phyloP scores from a whole-genome alignment of 1,140 invertebrate genomes.

The Reticulitermes speratus region DNA sequence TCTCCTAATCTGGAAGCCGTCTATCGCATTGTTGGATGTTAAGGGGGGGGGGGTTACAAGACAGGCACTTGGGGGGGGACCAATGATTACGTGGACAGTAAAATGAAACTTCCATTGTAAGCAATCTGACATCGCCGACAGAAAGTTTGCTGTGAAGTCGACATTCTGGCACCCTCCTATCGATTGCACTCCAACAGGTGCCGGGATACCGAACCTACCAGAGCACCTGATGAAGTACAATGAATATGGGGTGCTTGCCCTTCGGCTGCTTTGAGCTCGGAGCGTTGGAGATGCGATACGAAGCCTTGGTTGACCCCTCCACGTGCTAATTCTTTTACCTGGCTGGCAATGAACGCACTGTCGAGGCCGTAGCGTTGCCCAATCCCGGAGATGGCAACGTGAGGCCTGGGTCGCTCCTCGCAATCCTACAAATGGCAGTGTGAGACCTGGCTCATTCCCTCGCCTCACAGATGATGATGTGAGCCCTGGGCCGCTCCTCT shows the following conservation, averaged over 20 bases:
- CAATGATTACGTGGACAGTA: too few species aligned
- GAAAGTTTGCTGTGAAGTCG: too few species aligned
- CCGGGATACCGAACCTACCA: constrained; percentile 81
- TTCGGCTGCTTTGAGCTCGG: not conserved
- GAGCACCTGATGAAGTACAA: constrained; percentile 99
- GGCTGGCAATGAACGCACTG: not conserved
- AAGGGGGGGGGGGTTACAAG: too few species aligned
- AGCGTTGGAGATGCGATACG: not conserved
- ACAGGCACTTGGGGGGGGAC: too few species aligned
- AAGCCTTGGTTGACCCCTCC: not conserved
- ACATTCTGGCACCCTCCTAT: constrained; percentile 46
- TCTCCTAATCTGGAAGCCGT: too few species aligned
- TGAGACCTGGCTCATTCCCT: not conserved
- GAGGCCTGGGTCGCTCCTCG: not conserved
- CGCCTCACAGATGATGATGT: not conserved
- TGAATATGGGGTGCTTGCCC: constrained; percentile 66
- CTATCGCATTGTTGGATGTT: too few species aligned
- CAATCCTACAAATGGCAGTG: not conserved
- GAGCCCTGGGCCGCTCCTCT: not conserved
- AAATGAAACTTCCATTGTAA: too few species aligned
- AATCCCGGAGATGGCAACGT: not conserved
- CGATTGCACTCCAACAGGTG: constrained; percentile 94
- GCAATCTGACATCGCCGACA: too few species aligned
- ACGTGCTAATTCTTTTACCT: too few species aligned
- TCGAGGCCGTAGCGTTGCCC: not conserved